Evolutionary conservation across 2,888 invertebrate species (phyloP), one percentile per base, ranked within the genome.

Genomic region (Asteroscopus sphinx): DNA sequence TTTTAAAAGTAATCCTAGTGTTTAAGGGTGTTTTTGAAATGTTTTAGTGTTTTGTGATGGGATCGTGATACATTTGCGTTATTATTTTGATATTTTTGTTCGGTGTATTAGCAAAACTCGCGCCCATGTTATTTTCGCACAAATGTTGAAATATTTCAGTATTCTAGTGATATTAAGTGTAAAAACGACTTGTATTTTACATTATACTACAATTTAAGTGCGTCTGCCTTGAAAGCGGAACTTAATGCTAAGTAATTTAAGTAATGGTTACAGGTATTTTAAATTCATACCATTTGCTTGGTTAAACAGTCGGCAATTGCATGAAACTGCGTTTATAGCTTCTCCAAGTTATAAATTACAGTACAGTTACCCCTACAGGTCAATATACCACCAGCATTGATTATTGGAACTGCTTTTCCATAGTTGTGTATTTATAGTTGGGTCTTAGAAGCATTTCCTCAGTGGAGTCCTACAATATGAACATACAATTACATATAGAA

Each of bases 1-100:
- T 70, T 77, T 72, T 55, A 60, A 55, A 11, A 35, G 28, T 73
- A 84, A 90, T 90, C 88, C 9, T 68, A 28, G n/a, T 65, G 54
- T 46, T 28, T 53, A 58, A 55, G 60, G 80, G 64, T 28, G 45
- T 47, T 39, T 39, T 33, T 49, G 25, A 45, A 47, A 41, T 21
- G 7, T 47, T 67, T 17, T 54, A 35, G 55, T 65, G 61, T 25
- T 46, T 1, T 28, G 26, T 39, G 17, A 42, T 72, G 30, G 16
- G 21, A 48, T 45, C 25, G 36, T 26, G 32, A 32, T 37, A 41
- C 55, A 67, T 39, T 64, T 49, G 28, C 52, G 41, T 33, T 44
- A 42, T 57, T 78, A 73, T 77, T 70, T 74, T 36, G 17, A 39
- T 65, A 61, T 48, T 54, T 66, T 26, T 6, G 8, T 47, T 63